Percentiles rank a stretch among this genome's conserved stretches.
These are phyloP conservation scores for Cepphus grylle DNA, from an alignment of 2,113 vertebrate species.

Conservation along the genomic window DNA sequence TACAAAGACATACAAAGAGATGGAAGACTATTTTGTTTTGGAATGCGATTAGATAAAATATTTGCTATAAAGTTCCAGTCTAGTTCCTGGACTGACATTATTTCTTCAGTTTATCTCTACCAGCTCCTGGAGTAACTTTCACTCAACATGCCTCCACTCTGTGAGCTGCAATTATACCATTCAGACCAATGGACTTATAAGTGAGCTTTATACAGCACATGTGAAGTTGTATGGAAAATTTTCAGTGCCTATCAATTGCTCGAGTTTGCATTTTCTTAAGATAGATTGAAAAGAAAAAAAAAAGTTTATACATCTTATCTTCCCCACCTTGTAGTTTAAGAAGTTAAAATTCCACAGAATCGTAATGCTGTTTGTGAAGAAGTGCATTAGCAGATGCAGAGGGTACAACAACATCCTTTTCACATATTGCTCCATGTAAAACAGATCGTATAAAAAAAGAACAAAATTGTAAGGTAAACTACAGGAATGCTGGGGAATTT, in stretches of 20 bases:
- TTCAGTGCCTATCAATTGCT: background rate
- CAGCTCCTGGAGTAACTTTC: background rate
- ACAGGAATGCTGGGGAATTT: background rate
- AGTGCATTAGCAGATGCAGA: background rate
- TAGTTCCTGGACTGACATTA: background rate
- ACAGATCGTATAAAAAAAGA: background rate
- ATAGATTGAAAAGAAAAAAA: background rate
- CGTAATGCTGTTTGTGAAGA: background rate
- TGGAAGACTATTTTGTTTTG: background rate
- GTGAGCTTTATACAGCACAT: background rate
- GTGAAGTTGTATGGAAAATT: background rate
- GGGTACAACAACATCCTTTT: background rate
- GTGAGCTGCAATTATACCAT: background rate
- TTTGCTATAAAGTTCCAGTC: background rate
- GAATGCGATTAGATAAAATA: background rate
- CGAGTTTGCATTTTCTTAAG: background rate
- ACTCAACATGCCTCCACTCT: background rate
- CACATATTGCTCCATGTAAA: background rate
- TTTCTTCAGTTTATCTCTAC: background rate
- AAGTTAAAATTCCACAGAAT: background rate
- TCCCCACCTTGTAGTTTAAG: background rate
- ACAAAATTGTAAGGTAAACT: background rate
- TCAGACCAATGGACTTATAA: background rate
- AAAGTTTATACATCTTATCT: background rate
- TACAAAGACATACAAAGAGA: background rate